phyloP scores from a whole-genome alignment of 2,113 vertebrate species.

The Antechinus stuartii region DNA sequence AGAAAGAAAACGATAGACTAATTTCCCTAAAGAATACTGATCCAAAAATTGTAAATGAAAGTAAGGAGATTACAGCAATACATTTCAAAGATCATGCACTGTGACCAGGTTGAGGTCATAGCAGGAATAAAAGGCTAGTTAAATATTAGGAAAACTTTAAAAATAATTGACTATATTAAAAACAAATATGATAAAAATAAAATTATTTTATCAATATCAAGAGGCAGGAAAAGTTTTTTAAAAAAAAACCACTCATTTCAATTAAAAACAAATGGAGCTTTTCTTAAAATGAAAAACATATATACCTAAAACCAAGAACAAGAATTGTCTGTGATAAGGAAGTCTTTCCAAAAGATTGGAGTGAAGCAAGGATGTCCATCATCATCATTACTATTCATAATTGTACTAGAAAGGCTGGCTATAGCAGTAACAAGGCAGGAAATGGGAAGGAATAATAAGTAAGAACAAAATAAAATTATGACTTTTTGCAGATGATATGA shows the following conservation, averaged over 20 bases:
- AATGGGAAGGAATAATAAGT: not conserved
- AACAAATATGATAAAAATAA: not conserved
- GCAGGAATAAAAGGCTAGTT: not conserved
- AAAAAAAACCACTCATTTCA: not conserved
- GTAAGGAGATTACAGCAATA: not conserved
- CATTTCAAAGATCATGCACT: not conserved
- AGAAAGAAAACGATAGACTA: not conserved
- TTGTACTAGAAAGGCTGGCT: not conserved
- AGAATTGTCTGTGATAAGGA: not conserved
- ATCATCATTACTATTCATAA: not conserved
- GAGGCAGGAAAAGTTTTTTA: not conserved
- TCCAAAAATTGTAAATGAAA: not conserved
- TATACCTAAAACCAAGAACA: not conserved
- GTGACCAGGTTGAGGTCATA: not conserved
- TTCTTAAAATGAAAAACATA: not conserved
- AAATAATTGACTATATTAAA: not conserved
- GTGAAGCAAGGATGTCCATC: not conserved
- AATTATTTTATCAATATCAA: not conserved
- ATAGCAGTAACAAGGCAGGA: not conserved
- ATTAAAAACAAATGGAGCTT: not conserved
- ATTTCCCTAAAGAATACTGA: not conserved
- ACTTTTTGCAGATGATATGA: not conserved
- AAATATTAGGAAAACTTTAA: not conserved
- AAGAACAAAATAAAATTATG: not conserved
- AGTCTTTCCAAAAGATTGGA: not conserved